Evolutionary conservation across 2,113 vertebrate genomes (phyloP).

Genomic region (Nycticorax nycticorax): DNA sequence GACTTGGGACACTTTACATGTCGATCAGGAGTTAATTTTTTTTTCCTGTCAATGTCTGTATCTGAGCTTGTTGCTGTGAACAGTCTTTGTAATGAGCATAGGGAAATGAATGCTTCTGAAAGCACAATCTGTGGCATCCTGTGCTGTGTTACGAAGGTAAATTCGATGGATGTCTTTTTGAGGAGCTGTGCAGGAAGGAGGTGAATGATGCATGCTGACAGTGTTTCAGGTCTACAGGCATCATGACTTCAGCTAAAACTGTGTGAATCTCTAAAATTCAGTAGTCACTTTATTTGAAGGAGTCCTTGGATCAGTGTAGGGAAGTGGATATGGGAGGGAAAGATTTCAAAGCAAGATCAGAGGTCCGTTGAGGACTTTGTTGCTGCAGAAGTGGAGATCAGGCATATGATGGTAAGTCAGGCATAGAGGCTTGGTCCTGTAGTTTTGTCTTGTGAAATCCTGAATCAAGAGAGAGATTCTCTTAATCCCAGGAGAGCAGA

Average conservation of each 20-base stretch:
- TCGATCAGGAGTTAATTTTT: not conserved
- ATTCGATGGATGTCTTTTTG: not conserved
- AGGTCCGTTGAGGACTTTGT: not conserved
- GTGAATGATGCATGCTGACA: not conserved
- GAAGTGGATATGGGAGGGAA: not conserved
- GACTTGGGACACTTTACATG: not conserved
- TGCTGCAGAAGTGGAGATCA: not conserved
- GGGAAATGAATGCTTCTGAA: not conserved
- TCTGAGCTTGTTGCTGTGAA: not conserved
- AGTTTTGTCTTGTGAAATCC: not conserved
- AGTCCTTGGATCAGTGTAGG: not conserved
- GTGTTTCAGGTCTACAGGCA: not conserved
- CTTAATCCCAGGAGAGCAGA: not conserved
- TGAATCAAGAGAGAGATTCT: not conserved
- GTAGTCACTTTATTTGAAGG: not conserved
- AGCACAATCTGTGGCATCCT: not conserved
- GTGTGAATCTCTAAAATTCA: not conserved
- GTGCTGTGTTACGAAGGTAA: not conserved
- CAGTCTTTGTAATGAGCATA: not conserved
- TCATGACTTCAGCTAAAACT: not conserved
- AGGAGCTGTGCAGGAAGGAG: not conserved
- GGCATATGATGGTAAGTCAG: not conserved
- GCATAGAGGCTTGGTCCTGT: not conserved
- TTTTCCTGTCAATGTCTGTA: not conserved
- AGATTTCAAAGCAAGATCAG: not conserved